Evolutionary conservation across 2,797 vertebrate genomes (phyloP).

Genomic region (Mus minutoides): DNA sequence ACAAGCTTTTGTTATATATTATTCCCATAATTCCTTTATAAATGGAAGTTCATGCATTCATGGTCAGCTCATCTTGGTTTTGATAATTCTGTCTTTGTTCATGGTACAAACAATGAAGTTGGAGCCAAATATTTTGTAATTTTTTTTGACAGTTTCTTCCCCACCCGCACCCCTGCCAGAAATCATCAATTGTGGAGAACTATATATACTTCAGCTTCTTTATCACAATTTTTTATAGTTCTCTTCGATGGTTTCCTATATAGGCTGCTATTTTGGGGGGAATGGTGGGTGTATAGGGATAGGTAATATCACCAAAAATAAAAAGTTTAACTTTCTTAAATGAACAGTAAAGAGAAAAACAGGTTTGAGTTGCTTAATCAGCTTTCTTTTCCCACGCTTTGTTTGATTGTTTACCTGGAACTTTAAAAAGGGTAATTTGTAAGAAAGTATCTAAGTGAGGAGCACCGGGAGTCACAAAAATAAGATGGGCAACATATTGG

Average conservation of each 20-base stretch:
- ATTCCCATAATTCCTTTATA: background rate
- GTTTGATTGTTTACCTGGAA: background rate
- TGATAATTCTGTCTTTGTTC: background rate
- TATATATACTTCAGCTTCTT: background rate
- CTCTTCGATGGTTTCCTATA: background rate
- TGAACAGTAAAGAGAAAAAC: background rate
- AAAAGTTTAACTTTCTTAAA: constrained; percentile 49
- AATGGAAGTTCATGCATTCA: background rate
- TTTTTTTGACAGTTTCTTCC: constrained; percentile 23
- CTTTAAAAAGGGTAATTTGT: constrained; percentile 1
- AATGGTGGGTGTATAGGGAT: background rate
- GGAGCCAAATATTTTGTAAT: background rate
- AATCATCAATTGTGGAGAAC: background rate
- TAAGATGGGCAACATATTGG: background rate
- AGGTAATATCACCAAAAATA: background rate
- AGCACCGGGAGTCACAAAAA: background rate
- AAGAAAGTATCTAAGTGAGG: background rate
- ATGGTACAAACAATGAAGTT: constrained; percentile 15
- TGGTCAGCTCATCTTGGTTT: constrained; percentile 24
- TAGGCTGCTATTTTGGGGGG: background rate
- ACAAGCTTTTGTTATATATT: background rate
- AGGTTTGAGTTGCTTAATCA: background rate
- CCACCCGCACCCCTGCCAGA: background rate
- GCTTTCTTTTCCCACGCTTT: background rate
- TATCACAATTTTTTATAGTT: background rate